Base-by-base conservation (phyloP, 1,140 invertebrate species). In the Helicorthomorpha holstii region DNA sequence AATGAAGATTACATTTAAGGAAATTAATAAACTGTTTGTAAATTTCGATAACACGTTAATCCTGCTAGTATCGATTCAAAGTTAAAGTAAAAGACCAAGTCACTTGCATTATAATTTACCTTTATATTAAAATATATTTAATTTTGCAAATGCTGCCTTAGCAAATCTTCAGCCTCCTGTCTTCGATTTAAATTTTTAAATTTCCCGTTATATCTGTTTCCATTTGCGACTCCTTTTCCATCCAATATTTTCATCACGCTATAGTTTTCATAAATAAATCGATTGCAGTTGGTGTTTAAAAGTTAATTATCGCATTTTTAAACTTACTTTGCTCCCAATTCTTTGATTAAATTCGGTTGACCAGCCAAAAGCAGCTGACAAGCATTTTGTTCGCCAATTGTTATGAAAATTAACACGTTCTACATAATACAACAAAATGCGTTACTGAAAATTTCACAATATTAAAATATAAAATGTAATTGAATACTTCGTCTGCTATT, bases 351-450 rank as follows among this genome's bases (percentile, higher is more conserved):
- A 10, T 65, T 59, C 19, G 70, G 60, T 46, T 66, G 52, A 3
- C 79, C 78, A 61, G 75, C 73, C 2, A 83, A 63, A 1, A 82
- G 65, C 59, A 84, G 74, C 56, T 79, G 77, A 29, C 78, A 81
- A 2, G 70, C 64, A 42, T 72, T 75, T 59, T 77, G 79, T 57
- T 85, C 82, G 22, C 81, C 81, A 10, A 78, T 73, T 3, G 75
- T 78, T 42, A 85, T 54, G 50, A 85, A 76, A 42, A 81, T 64
- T 51, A 82, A 70, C 42, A 79, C 57, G 27, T 68, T 66, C 56
- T 74, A 70, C 44, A 25, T 46, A 55, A 49, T 47, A 3, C 47
- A 7, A 4, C 46, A n/a, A 29, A 46, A 29, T 52, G 50, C 12
- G 16, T 3, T 21, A 2, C 51, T 38, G 16, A 16, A 41, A 21